phyloP scores from a whole-genome alignment of 2,113 vertebrate genomes.

The Scytalopus superciliaris region DNA sequence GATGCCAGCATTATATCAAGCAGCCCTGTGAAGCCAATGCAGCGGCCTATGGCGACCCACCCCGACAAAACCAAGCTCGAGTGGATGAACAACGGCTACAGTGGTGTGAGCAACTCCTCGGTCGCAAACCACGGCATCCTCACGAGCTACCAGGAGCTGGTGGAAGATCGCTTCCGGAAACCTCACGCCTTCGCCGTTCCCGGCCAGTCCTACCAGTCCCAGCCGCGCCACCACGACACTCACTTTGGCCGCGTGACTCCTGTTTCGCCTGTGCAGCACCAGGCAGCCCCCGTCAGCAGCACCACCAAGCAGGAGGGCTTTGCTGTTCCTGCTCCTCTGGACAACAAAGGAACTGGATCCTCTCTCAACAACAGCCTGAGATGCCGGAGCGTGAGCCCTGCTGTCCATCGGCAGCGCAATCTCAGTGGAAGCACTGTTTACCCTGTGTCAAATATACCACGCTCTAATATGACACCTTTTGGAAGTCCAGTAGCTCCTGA shows the following conservation, averaged over 20 bases:
- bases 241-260: conserved; percentile 93
- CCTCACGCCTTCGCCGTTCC: conserved; percentile 96
- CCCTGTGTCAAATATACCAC: conserved; percentile 77
- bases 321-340: conserved; percentile 94
- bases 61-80: conserved; percentile 96
- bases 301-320: conserved; percentile 92
- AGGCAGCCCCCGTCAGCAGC: conserved; percentile 79
- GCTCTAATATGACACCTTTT: conserved; percentile 85
- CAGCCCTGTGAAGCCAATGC: conserved; percentile 97
- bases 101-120: conserved; percentile 69
- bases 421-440: conserved; percentile 85
- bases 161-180: conserved; percentile 97
- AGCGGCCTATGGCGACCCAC: conserved; percentile 95
- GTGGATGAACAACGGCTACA: conserved; percentile 96
- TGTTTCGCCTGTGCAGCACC: conserved; percentile 92
- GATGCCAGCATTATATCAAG: conserved; percentile 91
- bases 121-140: conserved; percentile 86
- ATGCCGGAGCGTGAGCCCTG: conserved; percentile 96
- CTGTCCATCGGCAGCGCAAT: conserved; percentile 91
- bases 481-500: conserved; percentile 87
- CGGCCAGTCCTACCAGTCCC: conserved; percentile 90
- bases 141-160: conserved; percentile 91
- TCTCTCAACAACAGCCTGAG: conserved; percentile 81
- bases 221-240: conserved; percentile 84
- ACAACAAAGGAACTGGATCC: conserved; percentile 83